Conservation (phyloP, 2,113 vertebrate species). For the Salminus brasiliensis region DNA sequence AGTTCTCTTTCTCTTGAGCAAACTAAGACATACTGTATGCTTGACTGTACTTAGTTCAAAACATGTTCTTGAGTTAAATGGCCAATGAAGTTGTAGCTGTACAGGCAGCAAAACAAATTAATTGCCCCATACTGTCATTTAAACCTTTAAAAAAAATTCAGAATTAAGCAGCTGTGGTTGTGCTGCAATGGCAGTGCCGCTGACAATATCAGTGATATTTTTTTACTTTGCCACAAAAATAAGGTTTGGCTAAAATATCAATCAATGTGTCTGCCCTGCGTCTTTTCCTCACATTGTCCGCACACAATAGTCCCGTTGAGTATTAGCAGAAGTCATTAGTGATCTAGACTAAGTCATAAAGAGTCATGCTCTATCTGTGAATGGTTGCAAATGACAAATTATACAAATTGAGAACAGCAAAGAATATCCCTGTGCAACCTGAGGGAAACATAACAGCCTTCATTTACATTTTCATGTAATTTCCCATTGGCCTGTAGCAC, state of each 20-base stretch:
- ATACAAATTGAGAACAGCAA: conserved; percentile 66
- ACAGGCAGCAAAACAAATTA: neutral
- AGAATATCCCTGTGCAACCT: conserved; percentile 66
- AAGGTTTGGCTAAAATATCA: conserved; percentile 11
- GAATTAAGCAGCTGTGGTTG: neutral
- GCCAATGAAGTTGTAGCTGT: neutral
- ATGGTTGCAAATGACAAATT: conserved; percentile 66
- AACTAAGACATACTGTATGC: conserved; percentile 10
- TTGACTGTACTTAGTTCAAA: neutral
- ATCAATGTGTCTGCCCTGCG: conserved; percentile 5
- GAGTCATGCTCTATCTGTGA: conserved; percentile 27
- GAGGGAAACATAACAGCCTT: conserved; percentile 59
- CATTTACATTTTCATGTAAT: conserved; percentile 83
- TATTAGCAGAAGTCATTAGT: conserved; percentile 47
- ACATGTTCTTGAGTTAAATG: neutral
- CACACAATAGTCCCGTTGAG: conserved; percentile 14
- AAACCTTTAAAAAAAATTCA: neutral
- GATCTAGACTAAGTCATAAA: conserved; percentile 36
- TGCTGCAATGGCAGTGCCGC: neutral
- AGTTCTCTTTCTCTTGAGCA: neutral
- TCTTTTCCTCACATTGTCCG: conserved; percentile 33
- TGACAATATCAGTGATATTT: conserved; percentile 8
- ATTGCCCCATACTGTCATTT: no score
- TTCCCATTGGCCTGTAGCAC: conserved; percentile 73
- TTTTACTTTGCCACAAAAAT: neutral